These are phyloP conservation scores for Spodoptera frugiperda DNA, from an alignment of 1,140 invertebrate species.

Conservation along the genomic window DNA sequence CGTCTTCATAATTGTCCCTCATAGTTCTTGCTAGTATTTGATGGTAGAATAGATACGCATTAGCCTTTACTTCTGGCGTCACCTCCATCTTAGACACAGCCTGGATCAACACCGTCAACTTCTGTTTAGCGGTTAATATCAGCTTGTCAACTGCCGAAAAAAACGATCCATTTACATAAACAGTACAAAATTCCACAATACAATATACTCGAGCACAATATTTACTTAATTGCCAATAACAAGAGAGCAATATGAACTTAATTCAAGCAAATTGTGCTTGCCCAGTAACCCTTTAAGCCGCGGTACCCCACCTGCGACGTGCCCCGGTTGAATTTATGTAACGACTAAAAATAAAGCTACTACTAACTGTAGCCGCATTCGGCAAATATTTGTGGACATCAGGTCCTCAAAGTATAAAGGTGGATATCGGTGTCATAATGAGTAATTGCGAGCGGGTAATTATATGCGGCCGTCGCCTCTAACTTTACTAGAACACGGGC, in stretches of 20 bases:
- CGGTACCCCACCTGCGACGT: too few relatives aligned
- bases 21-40: conserved; percentile 73
- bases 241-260: too few relatives aligned
- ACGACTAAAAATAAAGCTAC: too few relatives aligned
- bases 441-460: neutral
- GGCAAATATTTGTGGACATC: too few relatives aligned
- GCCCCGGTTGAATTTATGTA: too few relatives aligned
- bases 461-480: neutral
- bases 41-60: conserved; percentile 75
- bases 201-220: neutral
- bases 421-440: neutral
- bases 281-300: too few relatives aligned
- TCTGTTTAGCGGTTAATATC: conserved; percentile 69
- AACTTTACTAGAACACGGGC: neutral
- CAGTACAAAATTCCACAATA: neutral
- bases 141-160: conserved; percentile 73
- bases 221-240: too few relatives aligned
- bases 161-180: neutral
- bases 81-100: conserved; percentile 77
- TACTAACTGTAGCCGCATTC: too few relatives aligned
- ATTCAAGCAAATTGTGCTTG: too few relatives aligned
- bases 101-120: conserved; percentile 70
- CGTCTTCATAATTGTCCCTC: conserved; percentile 77
- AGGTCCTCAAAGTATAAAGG: neutral
- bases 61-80: conserved; percentile 57